phyloP scores from a whole-genome alignment of 2,113 vertebrate species.

The Thamnaconus septentrionalis region DNA sequence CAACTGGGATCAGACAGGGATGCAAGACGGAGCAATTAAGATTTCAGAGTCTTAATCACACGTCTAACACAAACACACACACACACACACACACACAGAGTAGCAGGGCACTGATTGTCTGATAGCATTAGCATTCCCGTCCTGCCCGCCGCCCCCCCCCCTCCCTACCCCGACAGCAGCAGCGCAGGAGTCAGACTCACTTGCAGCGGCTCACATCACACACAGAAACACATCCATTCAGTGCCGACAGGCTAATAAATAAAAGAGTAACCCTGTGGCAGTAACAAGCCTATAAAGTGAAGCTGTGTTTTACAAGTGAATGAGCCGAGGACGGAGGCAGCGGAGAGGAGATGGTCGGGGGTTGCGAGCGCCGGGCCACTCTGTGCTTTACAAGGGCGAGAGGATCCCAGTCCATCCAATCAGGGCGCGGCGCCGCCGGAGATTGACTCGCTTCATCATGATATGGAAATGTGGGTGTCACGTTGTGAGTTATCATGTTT shows the following conservation, averaged over 20 bases:
- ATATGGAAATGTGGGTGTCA: slow-evolving; percentile 47
- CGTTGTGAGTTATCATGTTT: slow-evolving; percentile 45
- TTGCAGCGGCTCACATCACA: slow-evolving; percentile 67
- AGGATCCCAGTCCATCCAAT: slow-evolving; percentile 32
- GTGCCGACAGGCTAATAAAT: slow-evolving; percentile 73
- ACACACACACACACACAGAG: slow-evolving; percentile 34
- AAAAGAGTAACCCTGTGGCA: slow-evolving; percentile 72
- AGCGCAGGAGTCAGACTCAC: slow-evolving; percentile 68
- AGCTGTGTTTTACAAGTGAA: slow-evolving; percentile 77
- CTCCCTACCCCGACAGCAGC: slow-evolving; percentile 41
- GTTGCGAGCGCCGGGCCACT: slow-evolving; percentile 37
- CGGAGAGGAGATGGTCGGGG: slow-evolving; percentile 57
- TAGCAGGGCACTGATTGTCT: slow-evolving; percentile 64
- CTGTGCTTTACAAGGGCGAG: slow-evolving; percentile 62
- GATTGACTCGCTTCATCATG: slow-evolving; percentile 54
- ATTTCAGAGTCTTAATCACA: slow-evolving; percentile 35
- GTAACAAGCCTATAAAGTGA: slow-evolving; percentile 75
- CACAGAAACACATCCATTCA: slow-evolving; percentile 68
- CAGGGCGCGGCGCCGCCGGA: slow-evolving; percentile 23
- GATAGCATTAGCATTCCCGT: slow-evolving; percentile 72
- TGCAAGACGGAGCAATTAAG: slow-evolving; percentile 21
- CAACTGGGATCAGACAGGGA: not conserved
- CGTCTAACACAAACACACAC: slow-evolving; percentile 21
- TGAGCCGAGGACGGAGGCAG: slow-evolving; percentile 50
- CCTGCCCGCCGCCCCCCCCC: slow-evolving; percentile 1